phyloP scores from a whole-genome alignment of 64 coral and sea anemone genomes.

The Acropora yongei region DNA sequence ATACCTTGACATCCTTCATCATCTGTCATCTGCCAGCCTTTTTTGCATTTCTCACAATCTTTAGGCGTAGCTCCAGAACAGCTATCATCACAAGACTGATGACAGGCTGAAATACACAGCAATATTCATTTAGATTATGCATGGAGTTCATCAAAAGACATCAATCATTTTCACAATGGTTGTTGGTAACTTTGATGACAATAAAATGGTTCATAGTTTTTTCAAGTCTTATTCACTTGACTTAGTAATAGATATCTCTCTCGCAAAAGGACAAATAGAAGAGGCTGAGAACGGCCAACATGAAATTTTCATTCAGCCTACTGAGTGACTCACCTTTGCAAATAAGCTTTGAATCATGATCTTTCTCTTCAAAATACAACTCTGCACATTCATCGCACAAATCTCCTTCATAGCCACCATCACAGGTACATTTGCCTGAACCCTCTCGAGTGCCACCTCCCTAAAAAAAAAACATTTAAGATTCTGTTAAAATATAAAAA shows the following conservation, averaged over 20 bases:
- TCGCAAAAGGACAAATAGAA: neutral
- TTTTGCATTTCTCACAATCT: slow-evolving; percentile 77
- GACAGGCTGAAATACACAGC: slow-evolving; percentile 28
- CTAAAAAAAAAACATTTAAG: slow-evolving; percentile 1
- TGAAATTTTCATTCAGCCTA: neutral
- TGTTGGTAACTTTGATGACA: too few relatives aligned
- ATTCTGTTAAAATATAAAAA: neutral
- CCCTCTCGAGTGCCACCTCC: slow-evolving; percentile 81
- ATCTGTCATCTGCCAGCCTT: slow-evolving; percentile 77
- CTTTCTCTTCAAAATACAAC: slow-evolving; percentile 85
- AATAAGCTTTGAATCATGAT: slow-evolving; percentile 77
- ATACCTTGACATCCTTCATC: slow-evolving; percentile 83
- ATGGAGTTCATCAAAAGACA: too few relatives aligned
- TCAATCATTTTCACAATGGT: too few relatives aligned
- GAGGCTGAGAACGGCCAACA: too few relatives aligned
- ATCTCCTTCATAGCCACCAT: slow-evolving; percentile 85
- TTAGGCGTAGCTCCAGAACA: slow-evolving; percentile 57
- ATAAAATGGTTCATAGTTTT: too few relatives aligned
- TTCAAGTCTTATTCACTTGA: too few relatives aligned
- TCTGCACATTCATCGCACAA: slow-evolving; percentile 92
- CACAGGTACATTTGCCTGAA: slow-evolving; percentile 85
- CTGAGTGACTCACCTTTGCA: slow-evolving; percentile 67
- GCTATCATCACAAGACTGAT: slow-evolving; percentile 68
- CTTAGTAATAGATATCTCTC: too few relatives aligned
- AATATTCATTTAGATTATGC: neutral